Conservation (phyloP, 2,797 vertebrate genomes). For the Cercopithecus diana region DNA sequence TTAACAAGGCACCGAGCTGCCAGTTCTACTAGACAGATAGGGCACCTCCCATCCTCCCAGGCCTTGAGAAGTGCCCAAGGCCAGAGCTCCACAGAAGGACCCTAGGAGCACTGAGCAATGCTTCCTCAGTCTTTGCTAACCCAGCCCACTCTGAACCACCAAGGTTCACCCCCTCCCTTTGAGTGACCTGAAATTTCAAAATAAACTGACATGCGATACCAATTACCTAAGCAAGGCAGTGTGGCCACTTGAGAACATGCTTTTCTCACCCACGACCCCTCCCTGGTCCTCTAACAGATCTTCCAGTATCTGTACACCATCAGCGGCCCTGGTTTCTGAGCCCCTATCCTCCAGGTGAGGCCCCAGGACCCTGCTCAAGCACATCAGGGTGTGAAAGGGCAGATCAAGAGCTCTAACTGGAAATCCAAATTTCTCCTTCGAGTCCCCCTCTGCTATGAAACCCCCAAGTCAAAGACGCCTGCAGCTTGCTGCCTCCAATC, state of each 20-base stretch:
- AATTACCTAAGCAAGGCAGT: neutral
- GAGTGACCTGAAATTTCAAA: neutral
- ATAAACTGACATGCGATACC: neutral
- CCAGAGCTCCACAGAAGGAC: neutral
- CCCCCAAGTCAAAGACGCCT: no score
- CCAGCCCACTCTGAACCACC: fast-evolving
- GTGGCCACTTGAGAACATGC: neutral
- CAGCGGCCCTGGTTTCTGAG: neutral
- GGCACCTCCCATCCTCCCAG: neutral
- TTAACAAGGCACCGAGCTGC: no score
- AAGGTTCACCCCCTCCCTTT: neutral
- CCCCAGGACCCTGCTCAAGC: neutral
- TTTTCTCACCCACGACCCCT: neutral
- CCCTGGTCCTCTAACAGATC: neutral
- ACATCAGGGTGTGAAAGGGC: neutral
- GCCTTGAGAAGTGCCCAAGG: fast-evolving
- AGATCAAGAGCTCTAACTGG: neutral
- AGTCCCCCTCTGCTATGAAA: no score
- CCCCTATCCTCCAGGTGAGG: neutral
- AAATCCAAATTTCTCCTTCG: neutral
- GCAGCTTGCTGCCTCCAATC: fast-evolving
- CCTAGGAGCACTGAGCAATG: fast-evolving
- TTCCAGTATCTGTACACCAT: neutral
- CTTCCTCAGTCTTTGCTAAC: neutral
- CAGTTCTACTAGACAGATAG: no score